Base-by-base conservation (phyloP, 2,888 invertebrate genomes). In the Brachyopa scutellaris region DNA sequence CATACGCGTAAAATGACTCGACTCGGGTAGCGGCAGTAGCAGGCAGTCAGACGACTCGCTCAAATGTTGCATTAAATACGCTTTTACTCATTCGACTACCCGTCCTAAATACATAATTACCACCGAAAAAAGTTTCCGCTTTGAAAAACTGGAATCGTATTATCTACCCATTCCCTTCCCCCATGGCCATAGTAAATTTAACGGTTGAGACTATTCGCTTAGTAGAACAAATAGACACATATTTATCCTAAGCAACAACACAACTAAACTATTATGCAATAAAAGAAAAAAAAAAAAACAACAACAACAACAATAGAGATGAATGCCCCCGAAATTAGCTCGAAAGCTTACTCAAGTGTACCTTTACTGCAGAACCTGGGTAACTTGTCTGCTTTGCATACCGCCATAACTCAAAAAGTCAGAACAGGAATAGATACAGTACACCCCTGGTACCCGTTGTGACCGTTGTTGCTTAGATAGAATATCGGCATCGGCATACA, bases 11-110 rank as follows among this genome's bases (percentile, higher is more conserved):
- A 80, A 69, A 76, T 64, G 11, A 57, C 51, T 51, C 49, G 7
- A 33, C 61, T 33, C 33, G 11, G 11, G 42, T 59, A 57, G 40
- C 40, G 26, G 23, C 26, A n/a, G n/a, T n/a, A n/a, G 57, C 36
- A 49, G 21, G 8, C 38, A n/a, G 23, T n/a, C n/a, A n/a, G n/a
- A n/a, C n/a, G n/a, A n/a, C 57, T 53, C 42, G 69, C 69, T 53
- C 70, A 82, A 82, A 82, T 82, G 82, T 82, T 82, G 82, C 82
- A 82, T 82, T 82, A 82, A 82, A 77, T 77, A 82, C 66, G 70
- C 82, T 76, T 72, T 82, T 82, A 82, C 82, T 42, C 72, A 72
- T 72, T 55, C 42, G 59, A 29, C 82, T 77, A 72, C 77, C 82
- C 57, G 70, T 61, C 59, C 77, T 72, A 82, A 77, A 82, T 76